Evolutionary conservation across 2,113 vertebrate genomes (phyloP).

Genomic region (Bubo scandiacus): DNA sequence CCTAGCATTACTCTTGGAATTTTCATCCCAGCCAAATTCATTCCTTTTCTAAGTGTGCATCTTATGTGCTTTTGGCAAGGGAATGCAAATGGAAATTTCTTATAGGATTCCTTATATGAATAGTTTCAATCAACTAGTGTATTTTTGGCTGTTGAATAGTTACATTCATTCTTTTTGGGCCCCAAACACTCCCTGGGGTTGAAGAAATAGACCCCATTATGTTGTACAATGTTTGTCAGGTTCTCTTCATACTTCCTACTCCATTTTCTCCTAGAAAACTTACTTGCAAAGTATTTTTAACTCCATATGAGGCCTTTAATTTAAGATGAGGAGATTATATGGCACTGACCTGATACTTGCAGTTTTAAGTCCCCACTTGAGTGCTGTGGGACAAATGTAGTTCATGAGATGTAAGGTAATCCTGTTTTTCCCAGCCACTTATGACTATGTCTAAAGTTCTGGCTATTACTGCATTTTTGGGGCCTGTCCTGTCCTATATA

Average conservation of each 20-base stretch:
- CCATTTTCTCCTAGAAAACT: not conserved
- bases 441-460: slow-evolving; percentile 40
- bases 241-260: not conserved
- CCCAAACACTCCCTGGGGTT: not conserved
- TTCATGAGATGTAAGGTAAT: slow-evolving; percentile 30
- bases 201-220: not conserved
- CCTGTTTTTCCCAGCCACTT: slow-evolving; percentile 47
- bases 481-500: slow-evolving; percentile 29
- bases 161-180: not conserved
- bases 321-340: not conserved
- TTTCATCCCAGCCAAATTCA: not conserved
- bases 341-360: not conserved
- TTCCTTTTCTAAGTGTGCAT: not conserved
- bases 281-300: not conserved
- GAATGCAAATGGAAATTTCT: not conserved
- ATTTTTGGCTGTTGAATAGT: not conserved
- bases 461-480: slow-evolving; percentile 42
- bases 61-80: not conserved
- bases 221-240: not conserved
- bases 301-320: not conserved
- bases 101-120: not conserved
- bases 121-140: not conserved
- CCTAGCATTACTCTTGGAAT: not conserved
- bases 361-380: not conserved
- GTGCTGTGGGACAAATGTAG: slow-evolving; percentile 13